Percentiles rank a stretch among this genome's conserved stretches.
phyloP scores from a whole-genome alignment of 2,113 vertebrate species.

The Xenopus laevis region DNA sequence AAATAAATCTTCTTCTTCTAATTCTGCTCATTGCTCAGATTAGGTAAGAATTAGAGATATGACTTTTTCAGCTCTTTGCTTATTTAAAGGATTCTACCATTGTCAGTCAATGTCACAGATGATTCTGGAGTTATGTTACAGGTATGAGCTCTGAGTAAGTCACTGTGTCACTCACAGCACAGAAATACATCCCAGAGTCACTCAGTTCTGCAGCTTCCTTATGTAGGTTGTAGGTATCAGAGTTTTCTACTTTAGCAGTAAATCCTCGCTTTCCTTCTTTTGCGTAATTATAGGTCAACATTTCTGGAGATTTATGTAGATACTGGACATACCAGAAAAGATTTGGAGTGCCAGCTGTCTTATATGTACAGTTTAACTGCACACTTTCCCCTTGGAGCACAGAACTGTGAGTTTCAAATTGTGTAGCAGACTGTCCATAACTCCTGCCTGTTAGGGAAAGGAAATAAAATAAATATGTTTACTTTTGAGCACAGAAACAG shows the following conservation, averaged over 20 bases:
- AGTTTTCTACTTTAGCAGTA: constrained; percentile 3
- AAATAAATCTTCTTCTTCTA: too few species aligned
- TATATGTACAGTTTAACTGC: background rate
- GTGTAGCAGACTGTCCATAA: background rate
- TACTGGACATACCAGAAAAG: constrained; percentile 14
- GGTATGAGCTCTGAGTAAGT: background rate
- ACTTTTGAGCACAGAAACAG: too few species aligned
- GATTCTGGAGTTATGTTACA: constrained; percentile 10
- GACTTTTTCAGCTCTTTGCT: too few species aligned
- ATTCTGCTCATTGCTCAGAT: too few species aligned
- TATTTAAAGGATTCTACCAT: too few species aligned
- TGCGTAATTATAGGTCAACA: constrained; percentile 2
- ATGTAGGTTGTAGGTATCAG: constrained; percentile 1
- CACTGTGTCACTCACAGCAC: constrained; percentile 35
- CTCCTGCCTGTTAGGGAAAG: background rate
- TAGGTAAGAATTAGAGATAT: too few species aligned
- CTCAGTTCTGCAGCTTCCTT: background rate
- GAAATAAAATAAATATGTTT: too few species aligned
- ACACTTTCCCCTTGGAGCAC: background rate
- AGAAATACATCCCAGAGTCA: constrained; percentile 16
- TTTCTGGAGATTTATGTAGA: background rate
- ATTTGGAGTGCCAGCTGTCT: background rate
- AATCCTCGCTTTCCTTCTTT: constrained; percentile 3
- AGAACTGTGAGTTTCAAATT: background rate
- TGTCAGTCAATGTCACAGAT: too few species aligned